phyloP scores from a whole-genome alignment of 2,888 invertebrate genomes.

The Chelonus formosanus region DNA sequence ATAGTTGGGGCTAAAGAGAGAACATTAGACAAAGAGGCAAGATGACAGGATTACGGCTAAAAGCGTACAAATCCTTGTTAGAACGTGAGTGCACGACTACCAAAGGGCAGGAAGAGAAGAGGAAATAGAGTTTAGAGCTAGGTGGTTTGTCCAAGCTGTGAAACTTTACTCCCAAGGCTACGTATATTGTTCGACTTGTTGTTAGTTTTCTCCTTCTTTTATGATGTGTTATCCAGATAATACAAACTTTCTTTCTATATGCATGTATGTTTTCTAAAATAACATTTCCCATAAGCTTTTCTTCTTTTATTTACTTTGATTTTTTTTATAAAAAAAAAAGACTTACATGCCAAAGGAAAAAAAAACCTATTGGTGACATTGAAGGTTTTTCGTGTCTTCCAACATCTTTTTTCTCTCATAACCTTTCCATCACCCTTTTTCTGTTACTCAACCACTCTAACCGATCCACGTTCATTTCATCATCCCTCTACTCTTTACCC shows the following conservation, averaged over 20 bases:
- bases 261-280: too few relatives aligned
- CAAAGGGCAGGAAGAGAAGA: slow-evolving; percentile 19
- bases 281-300: not conserved
- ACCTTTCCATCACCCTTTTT: slow-evolving; percentile 30
- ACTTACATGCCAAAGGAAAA: slow-evolving; percentile 47
- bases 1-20: not conserved
- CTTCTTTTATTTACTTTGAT: not conserved
- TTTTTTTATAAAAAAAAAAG: slow-evolving; percentile 30
- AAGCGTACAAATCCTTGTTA: slow-evolving; percentile 61
- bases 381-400: slow-evolving; percentile 40
- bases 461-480: slow-evolving; percentile 22
- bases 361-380: slow-evolving; percentile 54
- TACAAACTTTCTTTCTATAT: too few relatives aligned
- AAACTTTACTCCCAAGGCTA: slow-evolving; percentile 30
- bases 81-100: slow-evolving; percentile 37
- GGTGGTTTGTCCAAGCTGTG: slow-evolving; percentile 23
- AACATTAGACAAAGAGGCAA: slow-evolving; percentile 38
- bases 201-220: not conserved
- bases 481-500: slow-evolving; percentile 37
- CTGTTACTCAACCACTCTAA: slow-evolving; percentile 38
- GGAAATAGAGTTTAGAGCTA: slow-evolving; percentile 38
- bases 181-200: not conserved
- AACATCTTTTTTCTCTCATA: slow-evolving; percentile 24
- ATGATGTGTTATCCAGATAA: too few relatives aligned
- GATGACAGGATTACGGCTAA: slow-evolving; percentile 57